Base-by-base conservation (phyloP, 2,888 invertebrate genomes). In the Holacanthella duospinosa region DNA sequence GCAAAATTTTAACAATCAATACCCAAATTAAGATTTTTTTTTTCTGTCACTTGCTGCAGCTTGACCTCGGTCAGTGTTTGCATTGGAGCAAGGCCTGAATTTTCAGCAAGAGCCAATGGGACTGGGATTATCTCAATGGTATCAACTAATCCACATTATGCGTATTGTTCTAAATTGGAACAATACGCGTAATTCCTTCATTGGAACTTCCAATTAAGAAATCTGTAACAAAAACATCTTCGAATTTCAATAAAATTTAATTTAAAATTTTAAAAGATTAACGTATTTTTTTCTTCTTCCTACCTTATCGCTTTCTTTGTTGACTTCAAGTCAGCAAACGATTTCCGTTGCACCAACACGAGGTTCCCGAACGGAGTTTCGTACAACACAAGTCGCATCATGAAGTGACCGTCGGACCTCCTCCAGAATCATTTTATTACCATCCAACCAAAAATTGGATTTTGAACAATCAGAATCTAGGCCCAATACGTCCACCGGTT, bases 401-500 rank as follows among this genome's bases (percentile, higher is more conserved):
- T 88, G 86, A 27, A 87, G 78, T 70, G 85, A 84, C 27, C 87
- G 80, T 76, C 87, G 86, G 12, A 68, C 70, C 62, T 69, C 70
- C 25, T 70, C 70, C 19, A 70, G 65, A 27, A 90, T 90, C 89
- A 91, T 92, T 75, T 85, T 85, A 75, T 86, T 88, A 53, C 86
- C 93, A 74, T 53, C 99, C 86, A 75, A 99, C 87, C 74, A 99
- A 87, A 71, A 99, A 72, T 92, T 86, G 0, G 94, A 94, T 80
- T 99, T 97, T 66, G 89, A 86, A 78, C 99, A 99, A 75, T 97
- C 87, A 91, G 77, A 99, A 99, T 59, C 96, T 83, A 0, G 99
- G 99, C 62, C 99, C 97, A 75, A 99, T 99, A 28, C 99, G 83
- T 59, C 97, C 99, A 43, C 96, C 96, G 0, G 99, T 99, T 9